Conservation (phyloP, 2,113 vertebrate species). For the Chloebia gouldiae region DNA sequence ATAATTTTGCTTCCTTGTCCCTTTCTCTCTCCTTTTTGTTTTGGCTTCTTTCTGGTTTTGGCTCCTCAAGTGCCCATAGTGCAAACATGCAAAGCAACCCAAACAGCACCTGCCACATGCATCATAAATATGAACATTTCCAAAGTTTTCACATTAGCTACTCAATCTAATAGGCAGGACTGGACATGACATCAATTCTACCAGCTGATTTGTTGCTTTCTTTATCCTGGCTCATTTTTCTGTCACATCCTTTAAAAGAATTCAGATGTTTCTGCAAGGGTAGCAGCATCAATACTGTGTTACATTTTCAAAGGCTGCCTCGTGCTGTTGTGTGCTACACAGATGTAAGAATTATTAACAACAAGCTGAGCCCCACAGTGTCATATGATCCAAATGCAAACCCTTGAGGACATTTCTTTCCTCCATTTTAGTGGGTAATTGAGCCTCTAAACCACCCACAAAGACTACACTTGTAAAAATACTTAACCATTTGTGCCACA, state of each 20-base stretch:
- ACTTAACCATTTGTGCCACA: neutral
- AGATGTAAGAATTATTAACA: conserved; percentile 33
- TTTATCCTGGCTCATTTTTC: neutral
- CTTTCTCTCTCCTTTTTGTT: neutral
- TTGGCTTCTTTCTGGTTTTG: neutral
- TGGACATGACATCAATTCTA: neutral
- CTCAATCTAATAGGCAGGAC: neutral
- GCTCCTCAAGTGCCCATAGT: neutral
- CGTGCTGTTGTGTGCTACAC: neutral
- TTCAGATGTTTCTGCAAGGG: neutral
- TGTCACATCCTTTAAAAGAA: neutral
- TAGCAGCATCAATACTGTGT: neutral
- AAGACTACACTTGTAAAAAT: conserved; percentile 22
- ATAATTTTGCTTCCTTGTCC: neutral
- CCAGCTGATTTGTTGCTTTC: neutral
- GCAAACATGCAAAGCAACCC: neutral
- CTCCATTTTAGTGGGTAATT: neutral
- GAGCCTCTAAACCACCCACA: conserved; percentile 42
- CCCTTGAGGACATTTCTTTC: conserved; percentile 22
- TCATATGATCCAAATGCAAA: conserved; percentile 8
- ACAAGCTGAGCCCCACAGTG: neutral
- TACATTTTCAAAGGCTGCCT: neutral
- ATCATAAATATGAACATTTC: neutral
- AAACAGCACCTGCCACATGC: neutral
- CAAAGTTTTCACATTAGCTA: neutral